Evolutionary conservation across 2,113 vertebrate species (phyloP).

Genomic region (Jacana jacana): DNA sequence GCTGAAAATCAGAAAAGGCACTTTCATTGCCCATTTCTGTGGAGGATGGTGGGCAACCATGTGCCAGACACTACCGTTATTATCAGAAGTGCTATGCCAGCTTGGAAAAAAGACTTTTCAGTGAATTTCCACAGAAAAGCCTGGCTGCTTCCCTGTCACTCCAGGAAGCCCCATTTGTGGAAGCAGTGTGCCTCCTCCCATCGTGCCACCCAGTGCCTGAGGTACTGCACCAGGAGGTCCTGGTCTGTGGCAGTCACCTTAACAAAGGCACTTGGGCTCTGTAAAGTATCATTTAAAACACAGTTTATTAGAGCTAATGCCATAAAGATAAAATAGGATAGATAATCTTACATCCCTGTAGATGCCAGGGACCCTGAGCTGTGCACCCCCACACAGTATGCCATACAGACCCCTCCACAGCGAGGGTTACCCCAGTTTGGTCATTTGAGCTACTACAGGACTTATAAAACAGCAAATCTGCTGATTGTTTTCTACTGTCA

Average conservation of each 20-base stretch:
- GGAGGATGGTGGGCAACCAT: not conserved
- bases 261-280: not conserved
- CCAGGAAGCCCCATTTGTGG: not conserved
- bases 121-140: not conserved
- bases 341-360: not conserved
- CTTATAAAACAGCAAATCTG: not conserved
- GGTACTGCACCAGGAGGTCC: not conserved
- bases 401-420: rapidly evolving
- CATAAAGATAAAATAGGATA: not conserved
- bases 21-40: not conserved
- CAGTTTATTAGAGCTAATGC: not conserved
- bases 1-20: not conserved
- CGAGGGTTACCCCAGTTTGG: not conserved
- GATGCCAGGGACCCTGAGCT: not conserved
- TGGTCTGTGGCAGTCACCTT: rapidly evolving
- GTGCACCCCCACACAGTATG: rapidly evolving
- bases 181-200: not conserved
- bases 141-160: not conserved
- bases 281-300: not conserved
- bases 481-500: not conserved
- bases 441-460: not conserved
- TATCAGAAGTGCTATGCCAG: not conserved
- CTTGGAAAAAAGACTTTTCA: not conserved
- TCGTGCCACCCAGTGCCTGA: not conserved
- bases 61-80: not conserved